A percentile compares a stretch with the other conserved stretches of the same genome.
These are phyloP conservation scores for Lepidocyrtoides sp. DNA, from an alignment of 2,888 invertebrate genomes.

Conservation along the genomic window DNA sequence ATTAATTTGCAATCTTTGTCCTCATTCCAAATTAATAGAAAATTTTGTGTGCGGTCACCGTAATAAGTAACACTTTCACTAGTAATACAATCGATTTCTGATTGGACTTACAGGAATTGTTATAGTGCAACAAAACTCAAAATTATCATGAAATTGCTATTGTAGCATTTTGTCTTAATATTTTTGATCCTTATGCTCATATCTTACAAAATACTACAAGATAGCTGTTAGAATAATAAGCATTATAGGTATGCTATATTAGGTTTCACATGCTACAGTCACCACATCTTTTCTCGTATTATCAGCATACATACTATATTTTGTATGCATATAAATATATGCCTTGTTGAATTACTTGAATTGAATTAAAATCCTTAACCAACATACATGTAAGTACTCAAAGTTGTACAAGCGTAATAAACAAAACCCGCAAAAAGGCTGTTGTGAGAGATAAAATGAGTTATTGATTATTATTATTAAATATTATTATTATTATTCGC, in stretches of 20 bases:
- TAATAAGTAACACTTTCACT: neutral
- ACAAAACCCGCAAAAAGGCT: conserved; percentile 71
- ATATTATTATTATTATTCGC: conserved; percentile 31
- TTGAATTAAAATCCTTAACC: neutral
- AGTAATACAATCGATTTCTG: no score
- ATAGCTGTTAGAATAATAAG: neutral
- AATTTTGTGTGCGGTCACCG: neutral
- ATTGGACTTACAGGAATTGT: neutral
- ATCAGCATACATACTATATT: neutral
- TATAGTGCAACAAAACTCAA: neutral
- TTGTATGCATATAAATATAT: no score
- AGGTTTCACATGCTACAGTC: neutral
- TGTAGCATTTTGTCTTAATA: neutral
- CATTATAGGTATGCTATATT: neutral
- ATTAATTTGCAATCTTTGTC: neutral
- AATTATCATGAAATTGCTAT: conserved; percentile 4
- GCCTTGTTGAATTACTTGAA: neutral
- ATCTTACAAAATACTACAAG: neutral
- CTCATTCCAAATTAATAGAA: neutral
- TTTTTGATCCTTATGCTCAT: neutral
- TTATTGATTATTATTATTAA: conserved; percentile 73
- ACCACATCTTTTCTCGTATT: conserved; percentile 10
- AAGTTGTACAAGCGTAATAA: conserved; percentile 25
- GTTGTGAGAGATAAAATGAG: conserved; percentile 63
- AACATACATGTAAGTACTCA: neutral